A percentile compares a stretch with the other conserved stretches of the same genome.
These are phyloP conservation scores for Acheta domesticus DNA, from an alignment of 2,888 invertebrate species.

Conservation along the genomic window DNA sequence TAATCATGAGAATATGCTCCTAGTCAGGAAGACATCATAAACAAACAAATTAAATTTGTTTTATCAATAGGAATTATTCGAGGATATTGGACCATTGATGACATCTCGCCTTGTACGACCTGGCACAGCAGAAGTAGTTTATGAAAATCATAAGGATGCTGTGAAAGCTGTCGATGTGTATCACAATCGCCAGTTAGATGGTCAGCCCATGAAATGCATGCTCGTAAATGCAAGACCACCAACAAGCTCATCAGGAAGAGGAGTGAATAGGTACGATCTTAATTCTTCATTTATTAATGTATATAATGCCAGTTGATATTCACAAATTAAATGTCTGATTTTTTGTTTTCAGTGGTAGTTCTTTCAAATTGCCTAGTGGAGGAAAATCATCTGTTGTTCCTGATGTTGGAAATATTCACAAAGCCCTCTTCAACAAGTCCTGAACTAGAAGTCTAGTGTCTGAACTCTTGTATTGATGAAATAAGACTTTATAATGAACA, in stretches of 20 bases:
- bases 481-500: neutral
- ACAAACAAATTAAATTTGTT: too few relatives aligned
- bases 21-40: too few relatives aligned
- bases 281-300: neutral
- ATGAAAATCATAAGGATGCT: conserved; percentile 79
- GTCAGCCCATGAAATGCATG: conserved; percentile 88
- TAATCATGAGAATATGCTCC: too few relatives aligned
- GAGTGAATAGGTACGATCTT: neutral
- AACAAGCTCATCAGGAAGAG: neutral
- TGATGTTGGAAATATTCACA: conserved; percentile 66
- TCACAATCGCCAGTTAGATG: conserved; percentile 89
- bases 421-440: conserved; percentile 56
- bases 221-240: conserved; percentile 73
- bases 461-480: neutral
- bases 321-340: neutral
- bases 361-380: conserved; percentile 48
- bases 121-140: conserved; percentile 89
- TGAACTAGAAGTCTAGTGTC: conserved; percentile 20
- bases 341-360: conserved; percentile 19
- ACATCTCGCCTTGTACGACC: conserved; percentile 80
- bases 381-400: conserved; percentile 59
- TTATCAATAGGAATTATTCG: conserved; percentile 76
- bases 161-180: conserved; percentile 88
- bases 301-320: neutral
- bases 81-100: conserved; percentile 83